These are phyloP conservation scores for Steromphala cineraria DNA, from an alignment of 2,888 invertebrate genomes.

Conservation along the genomic window DNA sequence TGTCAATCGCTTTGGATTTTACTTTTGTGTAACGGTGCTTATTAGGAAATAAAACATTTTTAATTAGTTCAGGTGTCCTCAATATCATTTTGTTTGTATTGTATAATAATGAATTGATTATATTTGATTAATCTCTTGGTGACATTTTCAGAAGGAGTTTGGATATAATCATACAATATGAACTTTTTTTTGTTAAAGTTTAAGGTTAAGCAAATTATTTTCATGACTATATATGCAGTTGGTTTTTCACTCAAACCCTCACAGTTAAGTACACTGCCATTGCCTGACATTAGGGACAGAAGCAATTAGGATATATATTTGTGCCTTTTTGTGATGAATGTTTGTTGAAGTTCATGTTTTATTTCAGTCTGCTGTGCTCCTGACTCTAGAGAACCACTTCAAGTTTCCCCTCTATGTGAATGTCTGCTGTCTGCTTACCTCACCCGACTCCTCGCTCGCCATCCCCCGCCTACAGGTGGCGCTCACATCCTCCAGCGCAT, in stretches of 20 bases:
- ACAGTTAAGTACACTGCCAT: no score
- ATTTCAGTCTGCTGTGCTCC: conserved; percentile 73
- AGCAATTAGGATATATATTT: no score
- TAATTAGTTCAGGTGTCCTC: not conserved
- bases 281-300: no score
- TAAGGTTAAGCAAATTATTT: no score
- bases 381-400: conserved; percentile 78
- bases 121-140: not conserved
- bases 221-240: no score
- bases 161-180: no score
- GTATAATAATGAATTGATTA: not conserved
- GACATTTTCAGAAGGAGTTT: no score
- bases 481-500: not conserved
- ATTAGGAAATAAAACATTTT: no score
- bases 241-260: no score
- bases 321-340: no score
- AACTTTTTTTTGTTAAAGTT: no score
- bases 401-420: conserved; percentile 83
- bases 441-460: conserved; percentile 38
- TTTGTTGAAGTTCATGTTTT: not conserved
- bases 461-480: conserved; percentile 38
- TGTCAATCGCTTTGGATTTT: not conserved
- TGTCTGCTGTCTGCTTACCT: conserved; percentile 80
- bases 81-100: not conserved
- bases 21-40: no score